Evolutionary conservation across 2,113 vertebrate genomes (phyloP).

Genomic region (Asarcornis scutulata): DNA sequence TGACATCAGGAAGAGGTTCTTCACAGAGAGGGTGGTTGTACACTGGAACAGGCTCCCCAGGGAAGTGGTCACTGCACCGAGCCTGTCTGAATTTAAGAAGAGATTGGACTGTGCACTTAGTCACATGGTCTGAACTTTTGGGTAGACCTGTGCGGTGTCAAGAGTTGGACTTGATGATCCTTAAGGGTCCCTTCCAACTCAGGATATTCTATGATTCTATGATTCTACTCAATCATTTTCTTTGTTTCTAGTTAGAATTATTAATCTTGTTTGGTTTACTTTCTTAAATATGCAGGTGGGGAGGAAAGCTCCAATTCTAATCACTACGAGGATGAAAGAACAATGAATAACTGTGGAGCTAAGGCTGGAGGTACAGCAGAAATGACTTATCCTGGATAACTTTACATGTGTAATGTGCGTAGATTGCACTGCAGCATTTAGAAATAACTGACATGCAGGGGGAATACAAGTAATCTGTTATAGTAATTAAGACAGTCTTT

Average conservation of each 20-base stretch:
- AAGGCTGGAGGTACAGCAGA: conserved; percentile 79
- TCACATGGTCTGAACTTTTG: no score
- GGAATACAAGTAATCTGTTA: background rate
- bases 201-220: no score
- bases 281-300: conserved; percentile 29
- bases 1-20: no score
- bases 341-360: conserved; percentile 73
- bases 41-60: no score
- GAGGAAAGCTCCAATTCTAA: conserved; percentile 70
- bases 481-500: background rate
- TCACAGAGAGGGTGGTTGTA: no score
- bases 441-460: background rate
- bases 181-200: no score
- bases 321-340: conserved; percentile 73
- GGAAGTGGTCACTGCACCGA: no score
- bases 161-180: no score
- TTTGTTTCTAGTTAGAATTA: background rate
- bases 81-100: no score
- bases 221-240: background rate
- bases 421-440: background rate
- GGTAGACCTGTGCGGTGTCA: no score
- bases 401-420: conserved; percentile 49
- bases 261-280: background rate
- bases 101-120: no score
- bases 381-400: conserved; percentile 72